phyloP scores from a whole-genome alignment of 1,140 invertebrate genomes.

The Lepeophtheirus salmonis region DNA sequence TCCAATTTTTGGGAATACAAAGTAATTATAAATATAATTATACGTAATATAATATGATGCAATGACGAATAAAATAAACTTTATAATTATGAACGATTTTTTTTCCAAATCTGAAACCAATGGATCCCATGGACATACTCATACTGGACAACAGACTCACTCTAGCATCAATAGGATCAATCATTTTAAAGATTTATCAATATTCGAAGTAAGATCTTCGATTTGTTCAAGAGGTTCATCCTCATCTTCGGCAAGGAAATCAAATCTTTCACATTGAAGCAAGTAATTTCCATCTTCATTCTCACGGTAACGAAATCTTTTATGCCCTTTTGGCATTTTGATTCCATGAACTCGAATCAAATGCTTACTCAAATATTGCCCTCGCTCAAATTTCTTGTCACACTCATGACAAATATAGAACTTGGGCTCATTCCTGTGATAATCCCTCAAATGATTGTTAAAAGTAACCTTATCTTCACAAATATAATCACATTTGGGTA shows the following conservation, averaged over 20 bases:
- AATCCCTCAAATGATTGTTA: neutral
- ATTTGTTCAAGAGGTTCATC: neutral
- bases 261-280: neutral
- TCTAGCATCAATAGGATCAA: too few relatives aligned
- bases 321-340: conserved; percentile 4
- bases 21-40: too few relatives aligned
- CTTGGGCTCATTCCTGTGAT: neutral
- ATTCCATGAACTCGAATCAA: neutral
- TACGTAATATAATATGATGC: too few relatives aligned
- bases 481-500: neutral
- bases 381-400: neutral
- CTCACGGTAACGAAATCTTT: conserved; percentile 3
- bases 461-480: neutral
- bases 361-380: neutral
- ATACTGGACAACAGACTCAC: too few relatives aligned
- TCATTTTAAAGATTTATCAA: too few relatives aligned
- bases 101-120: too few relatives aligned
- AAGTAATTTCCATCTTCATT: conserved; percentile 5
- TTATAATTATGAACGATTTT: too few relatives aligned
- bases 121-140: too few relatives aligned
- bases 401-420: conserved; percentile 9
- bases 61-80: too few relatives aligned
- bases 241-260: neutral
- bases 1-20: too few relatives aligned
- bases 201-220: neutral